Evolutionary conservation across 2,888 invertebrate species (phyloP).

Genomic region (Ormyrus pomaceus): DNA sequence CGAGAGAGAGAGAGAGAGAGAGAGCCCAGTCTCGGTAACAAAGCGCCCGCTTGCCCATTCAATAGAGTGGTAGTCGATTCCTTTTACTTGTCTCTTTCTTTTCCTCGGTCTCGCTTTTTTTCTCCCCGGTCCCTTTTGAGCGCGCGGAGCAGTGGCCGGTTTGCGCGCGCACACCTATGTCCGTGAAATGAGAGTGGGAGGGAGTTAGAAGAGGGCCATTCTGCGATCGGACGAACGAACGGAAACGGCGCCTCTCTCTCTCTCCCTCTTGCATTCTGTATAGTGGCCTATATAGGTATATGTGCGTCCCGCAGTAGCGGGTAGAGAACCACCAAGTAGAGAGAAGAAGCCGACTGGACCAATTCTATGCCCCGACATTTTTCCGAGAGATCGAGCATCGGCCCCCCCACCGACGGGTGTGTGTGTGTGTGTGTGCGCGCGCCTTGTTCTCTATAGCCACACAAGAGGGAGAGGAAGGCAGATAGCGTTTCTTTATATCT

Average conservation of each 20-base stretch:
- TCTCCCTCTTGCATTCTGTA: not conserved
- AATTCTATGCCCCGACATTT: slow-evolving; percentile 59
- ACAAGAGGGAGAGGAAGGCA: not conserved
- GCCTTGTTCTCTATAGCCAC: slow-evolving; percentile 8
- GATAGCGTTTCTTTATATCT: slow-evolving; percentile 16
- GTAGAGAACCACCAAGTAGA: slow-evolving; percentile 55
- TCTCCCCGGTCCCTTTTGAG: not conserved
- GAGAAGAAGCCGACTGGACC: slow-evolving; percentile 54
- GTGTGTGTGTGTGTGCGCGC: not conserved
- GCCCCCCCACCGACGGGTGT: not conserved
- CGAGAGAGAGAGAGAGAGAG: not conserved
- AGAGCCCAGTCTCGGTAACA: slow-evolving; percentile 53
- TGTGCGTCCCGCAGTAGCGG: slow-evolving; percentile 23
- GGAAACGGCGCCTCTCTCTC: slow-evolving; percentile 50
- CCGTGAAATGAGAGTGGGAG: slow-evolving; percentile 1
- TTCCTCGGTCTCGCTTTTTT: not conserved
- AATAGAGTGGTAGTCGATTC: slow-evolving; percentile 61
- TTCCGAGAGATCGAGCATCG: slow-evolving; percentile 59
- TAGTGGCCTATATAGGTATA: not conserved
- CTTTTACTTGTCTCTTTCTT: slow-evolving; percentile 55
- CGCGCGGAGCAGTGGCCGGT: slow-evolving; percentile 18
- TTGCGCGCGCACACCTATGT: not conserved
- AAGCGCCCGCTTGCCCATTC: slow-evolving; percentile 62
- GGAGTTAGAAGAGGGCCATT: not conserved
- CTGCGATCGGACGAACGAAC: slow-evolving; percentile 33